Base-by-base conservation (phyloP, 92 coral and sea anemone genomes). In the Zoanthus gigantus region DNA sequence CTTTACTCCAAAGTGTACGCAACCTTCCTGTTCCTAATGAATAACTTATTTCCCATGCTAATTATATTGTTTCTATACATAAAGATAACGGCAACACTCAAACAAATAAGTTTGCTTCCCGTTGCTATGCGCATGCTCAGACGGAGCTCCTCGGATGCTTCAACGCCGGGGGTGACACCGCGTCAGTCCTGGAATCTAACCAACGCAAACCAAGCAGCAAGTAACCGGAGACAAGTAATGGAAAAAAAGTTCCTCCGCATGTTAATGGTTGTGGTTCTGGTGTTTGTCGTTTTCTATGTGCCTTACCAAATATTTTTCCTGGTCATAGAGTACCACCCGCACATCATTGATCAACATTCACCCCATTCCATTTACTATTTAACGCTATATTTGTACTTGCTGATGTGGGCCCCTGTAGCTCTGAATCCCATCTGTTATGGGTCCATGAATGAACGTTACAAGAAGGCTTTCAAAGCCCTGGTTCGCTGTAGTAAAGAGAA, bases 371-470 rank as follows among this genome's bases (percentile, higher is more conserved):
- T 78, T 83, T 74, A 46, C n/a, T 66, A 56, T 32, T 44, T 88
- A 45, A 23, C 89, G 28, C 88, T 60, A 0, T 95, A 87, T 74
- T 37, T 93, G 31, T 92, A 91, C 80, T 42, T 95, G 58, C 76
- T 95, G 17, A 88, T 91, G 83, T 95, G 98, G 96, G 74, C 83
- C 46, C 98, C 98, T 0, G 91, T 88, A 74, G 94, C 94, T 11
- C 74, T 95, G 30, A 93, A 95, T 76, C 98, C 98, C 14, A 44
- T 95, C 30, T 90, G 95, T 78, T 95, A 95, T 53, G 98, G 96
- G 13, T 94, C 92, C 31, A 66, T 95, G 61, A 95, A 95, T 66
- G 96, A 89, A 34, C 93, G 94, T 12, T 95, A 95, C 88, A 93
- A 92, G 88, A 88, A 80, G 52, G 93, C 94, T 9, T 89, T 95